These are phyloP conservation scores for zebrafish (Danio rerio) DNA, from an alignment of 2,113 vertebrate species.

Conservation along the genomic window GRCz12tu NC_133195.1:41556501-41557000, in stretches of 20 bases:
- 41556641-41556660: background rate
- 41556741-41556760: constrained; percentile 11
- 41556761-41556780: constrained; percentile 2
- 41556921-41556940: constrained; percentile 3
- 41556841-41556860: background rate
- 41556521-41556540: background rate
- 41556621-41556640: too few species aligned
- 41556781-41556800: background rate
- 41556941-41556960: constrained; percentile 30
- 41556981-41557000: background rate
- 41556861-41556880: background rate
- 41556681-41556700: constrained; percentile 17
- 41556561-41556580: too few species aligned
- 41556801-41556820: constrained; percentile 21
- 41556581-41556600: too few species aligned
- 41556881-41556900: constrained; percentile 17
- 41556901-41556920: background rate
- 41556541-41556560: too few species aligned
- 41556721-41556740: background rate
- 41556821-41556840: background rate
- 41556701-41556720: constrained; percentile 49
- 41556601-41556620: too few species aligned
- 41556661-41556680: too few species aligned
- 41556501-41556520: constrained; percentile 26
- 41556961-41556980: background rate